These are phyloP conservation scores for Hypotaenidia okinawae DNA, from an alignment of 2,797 vertebrate genomes.

Conservation along the genomic window DNA sequence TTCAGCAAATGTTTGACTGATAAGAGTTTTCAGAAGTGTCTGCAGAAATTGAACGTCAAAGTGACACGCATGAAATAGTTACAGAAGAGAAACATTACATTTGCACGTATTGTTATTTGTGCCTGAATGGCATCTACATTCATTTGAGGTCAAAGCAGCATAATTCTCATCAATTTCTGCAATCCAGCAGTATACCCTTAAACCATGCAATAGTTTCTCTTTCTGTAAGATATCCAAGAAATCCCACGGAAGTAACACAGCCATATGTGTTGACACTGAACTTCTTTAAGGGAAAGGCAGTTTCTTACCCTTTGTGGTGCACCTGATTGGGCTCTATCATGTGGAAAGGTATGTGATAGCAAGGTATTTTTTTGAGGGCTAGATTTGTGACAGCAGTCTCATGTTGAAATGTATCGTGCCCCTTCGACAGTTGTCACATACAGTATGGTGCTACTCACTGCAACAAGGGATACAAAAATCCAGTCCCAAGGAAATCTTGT, in stretches of 20 bases:
- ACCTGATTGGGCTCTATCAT: background rate
- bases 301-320: background rate
- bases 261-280: background rate
- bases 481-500: background rate
- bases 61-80: background rate
- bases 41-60: background rate
- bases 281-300: background rate
- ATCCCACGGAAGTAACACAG: background rate
- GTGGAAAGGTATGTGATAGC: background rate
- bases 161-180: background rate
- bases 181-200: background rate
- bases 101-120: background rate
- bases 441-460: background rate
- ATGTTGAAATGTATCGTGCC: background rate
- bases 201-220: background rate
- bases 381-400: rapidly evolving
- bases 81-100: background rate
- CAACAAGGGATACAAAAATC: background rate
- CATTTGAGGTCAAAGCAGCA: background rate
- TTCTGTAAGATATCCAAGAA: background rate
- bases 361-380: background rate
- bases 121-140: background rate
- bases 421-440: background rate
- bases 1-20: constrained; percentile 27
- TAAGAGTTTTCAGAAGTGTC: background rate